Conservation (phyloP, 2,797 vertebrate species). For the Onychomys arenicola region DNA sequence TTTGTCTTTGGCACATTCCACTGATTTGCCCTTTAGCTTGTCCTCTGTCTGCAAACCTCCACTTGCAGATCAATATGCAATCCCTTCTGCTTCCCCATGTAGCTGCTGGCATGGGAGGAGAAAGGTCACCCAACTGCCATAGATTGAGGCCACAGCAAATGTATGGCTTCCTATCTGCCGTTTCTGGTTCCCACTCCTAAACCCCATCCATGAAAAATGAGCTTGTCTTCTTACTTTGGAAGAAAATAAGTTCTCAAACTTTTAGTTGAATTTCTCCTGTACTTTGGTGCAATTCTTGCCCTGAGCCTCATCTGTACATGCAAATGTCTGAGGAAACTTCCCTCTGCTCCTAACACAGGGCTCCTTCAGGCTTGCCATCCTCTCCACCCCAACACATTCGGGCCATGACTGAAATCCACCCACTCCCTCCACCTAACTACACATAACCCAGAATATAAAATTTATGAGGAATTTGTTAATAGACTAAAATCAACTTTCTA, state of each 20-base stretch:
- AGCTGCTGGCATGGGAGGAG: not conserved
- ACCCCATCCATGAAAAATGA: not conserved
- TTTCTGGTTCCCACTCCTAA: not conserved
- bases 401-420: not conserved
- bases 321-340: not conserved
- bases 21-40: conserved; percentile 10
- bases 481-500: not conserved
- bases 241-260: not conserved
- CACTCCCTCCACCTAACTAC: not conserved
- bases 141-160: not conserved
- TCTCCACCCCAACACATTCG: too few relatives aligned
- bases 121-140: not conserved
- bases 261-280: not conserved
- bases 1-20: conserved; percentile 22
- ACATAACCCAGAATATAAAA: not conserved
- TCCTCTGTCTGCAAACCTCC: not conserved
- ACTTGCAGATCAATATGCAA: not conserved
- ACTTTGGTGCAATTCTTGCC: not conserved
- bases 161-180: not conserved
- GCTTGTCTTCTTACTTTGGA: not conserved
- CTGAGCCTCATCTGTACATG: not conserved
- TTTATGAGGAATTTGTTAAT: not conserved
- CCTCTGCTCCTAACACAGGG: not conserved
- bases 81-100: not conserved
- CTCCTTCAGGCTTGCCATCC: not conserved